phyloP scores from a whole-genome alignment of 1,140 invertebrate genomes.

The Elysia chlorotica region DNA sequence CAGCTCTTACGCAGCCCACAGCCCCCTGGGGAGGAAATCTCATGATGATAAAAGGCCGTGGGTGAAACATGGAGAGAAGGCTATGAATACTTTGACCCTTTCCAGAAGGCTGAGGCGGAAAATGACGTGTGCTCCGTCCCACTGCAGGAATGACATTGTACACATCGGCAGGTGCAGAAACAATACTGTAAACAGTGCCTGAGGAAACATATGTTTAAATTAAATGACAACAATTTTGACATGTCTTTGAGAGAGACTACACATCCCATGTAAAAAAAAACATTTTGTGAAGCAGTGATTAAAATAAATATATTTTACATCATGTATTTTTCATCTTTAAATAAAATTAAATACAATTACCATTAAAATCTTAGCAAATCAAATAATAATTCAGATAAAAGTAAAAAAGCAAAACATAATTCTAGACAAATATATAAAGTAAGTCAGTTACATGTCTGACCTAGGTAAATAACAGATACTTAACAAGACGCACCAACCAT shows the following conservation, averaged over 20 bases:
- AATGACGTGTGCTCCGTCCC: conserved; percentile 52
- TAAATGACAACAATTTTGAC: too few species aligned
- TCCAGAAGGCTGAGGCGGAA: conserved; percentile 40
- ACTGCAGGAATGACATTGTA: conserved; percentile 16
- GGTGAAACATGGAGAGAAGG: conserved; percentile 58
- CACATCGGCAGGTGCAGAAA: not conserved
- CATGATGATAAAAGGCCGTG: conserved; percentile 53
- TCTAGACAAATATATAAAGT: too few species aligned
- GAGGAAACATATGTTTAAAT: conserved; percentile 24
- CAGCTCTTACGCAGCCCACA: conserved; percentile 52
- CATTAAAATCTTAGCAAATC: too few species aligned
- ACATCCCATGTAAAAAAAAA: not conserved
- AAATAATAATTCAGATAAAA: too few species aligned
- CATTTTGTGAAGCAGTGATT: not conserved
- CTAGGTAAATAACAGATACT: too few species aligned
- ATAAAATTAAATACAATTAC: not conserved
- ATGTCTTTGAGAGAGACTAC: too few species aligned
- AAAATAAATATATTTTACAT: not conserved
- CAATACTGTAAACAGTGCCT: not conserved
- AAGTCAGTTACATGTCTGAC: too few species aligned
- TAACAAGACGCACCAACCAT: too few species aligned
- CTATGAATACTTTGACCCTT: conserved; percentile 37
- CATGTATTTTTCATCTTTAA: not conserved
- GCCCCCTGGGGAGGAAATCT: conserved; percentile 59
- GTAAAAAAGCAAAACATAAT: too few species aligned